phyloP scores from a whole-genome alignment of 2,888 invertebrate genomes.

The Hydrotaea diabolus region DNA sequence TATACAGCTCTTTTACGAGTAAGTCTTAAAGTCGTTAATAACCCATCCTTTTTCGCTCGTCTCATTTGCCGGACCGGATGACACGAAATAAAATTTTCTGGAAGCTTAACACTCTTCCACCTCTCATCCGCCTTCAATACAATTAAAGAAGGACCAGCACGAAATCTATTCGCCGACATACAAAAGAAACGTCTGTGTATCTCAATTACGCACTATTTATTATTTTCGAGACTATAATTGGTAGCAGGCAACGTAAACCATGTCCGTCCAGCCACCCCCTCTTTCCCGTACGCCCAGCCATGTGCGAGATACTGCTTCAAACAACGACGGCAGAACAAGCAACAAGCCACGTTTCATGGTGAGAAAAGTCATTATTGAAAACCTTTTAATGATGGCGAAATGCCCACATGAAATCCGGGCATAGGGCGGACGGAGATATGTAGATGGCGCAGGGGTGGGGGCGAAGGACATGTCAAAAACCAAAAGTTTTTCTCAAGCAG shows the following conservation, averaged over 20 bases:
- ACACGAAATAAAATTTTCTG: no score
- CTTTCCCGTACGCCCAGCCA: no score
- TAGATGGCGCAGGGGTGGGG: no score
- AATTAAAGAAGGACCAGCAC: background rate
- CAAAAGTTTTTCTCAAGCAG: constrained; percentile 34
- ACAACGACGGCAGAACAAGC: no score
- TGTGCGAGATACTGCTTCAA: background rate
- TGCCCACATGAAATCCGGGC: constrained; percentile 43
- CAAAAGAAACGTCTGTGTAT: background rate
- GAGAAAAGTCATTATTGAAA: constrained; percentile 44
- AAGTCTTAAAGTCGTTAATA: no score
- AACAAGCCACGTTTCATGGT: constrained; percentile 39
- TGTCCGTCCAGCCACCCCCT: background rate
- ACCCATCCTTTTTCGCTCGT: no score
- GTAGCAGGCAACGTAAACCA: no score
- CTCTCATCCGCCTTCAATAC: no score
- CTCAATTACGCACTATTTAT: background rate
- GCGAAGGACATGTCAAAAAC: constrained; percentile 40
- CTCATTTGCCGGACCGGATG: no score
- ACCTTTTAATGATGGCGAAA: constrained; percentile 53
- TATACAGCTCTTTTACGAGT: no score
- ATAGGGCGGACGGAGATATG: background rate
- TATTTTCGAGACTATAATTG: constrained; percentile 1
- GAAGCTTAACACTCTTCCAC: no score
- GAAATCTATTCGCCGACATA: background rate